Evolutionary conservation across 2,797 vertebrate species (phyloP), one percentile per base, ranked within the genome.

Genomic region (Rhinella marina): DNA sequence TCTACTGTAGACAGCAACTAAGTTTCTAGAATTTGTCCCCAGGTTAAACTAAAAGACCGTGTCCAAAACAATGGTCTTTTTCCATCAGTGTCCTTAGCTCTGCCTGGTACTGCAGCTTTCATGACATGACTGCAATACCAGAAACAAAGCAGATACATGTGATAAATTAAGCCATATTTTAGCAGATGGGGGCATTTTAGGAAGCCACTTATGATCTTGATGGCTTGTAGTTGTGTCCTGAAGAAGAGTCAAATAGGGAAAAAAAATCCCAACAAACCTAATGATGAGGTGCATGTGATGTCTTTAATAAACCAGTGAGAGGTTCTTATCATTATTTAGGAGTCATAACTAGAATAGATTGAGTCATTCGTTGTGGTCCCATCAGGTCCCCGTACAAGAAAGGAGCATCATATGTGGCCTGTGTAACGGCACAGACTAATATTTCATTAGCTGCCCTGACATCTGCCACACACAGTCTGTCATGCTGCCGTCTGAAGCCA

Each of bases 391-490:
- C 2, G 59, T 56, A 54, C 17, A 32, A 66, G 59, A 78, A 52
- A 21, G 41, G 23, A 41, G 56, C 68, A 41, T 73, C 82, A 61
- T 50, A 23, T 76, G 72, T 32, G 70, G 70, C 23, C 56, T 1
- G 2, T 16, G 56, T 61, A 75, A 84, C 19, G n/a, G 48, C 29
- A 59, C 82, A 72, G 17, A 57, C 21, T 41, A 77, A 56, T 56
- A 27, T 85, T 66, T 78, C 48, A 78, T 85, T 78, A 78, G 84
- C 84, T 12, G 84, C 73, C 84, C 2, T 78, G 84, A 78, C 84
- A 85, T 77, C 73, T 85, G 84, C 84, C 73, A n/a, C 57, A 77
- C 84, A 78, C 84, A 78, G 73, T 64, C 84, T 85, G 84, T 85
- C 84, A 85, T 29, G 10, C 57, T 25, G 32, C 23, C 27, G 83